phyloP scores from a whole-genome alignment of 2,888 invertebrate species.

The Acrobasis repandana region DNA sequence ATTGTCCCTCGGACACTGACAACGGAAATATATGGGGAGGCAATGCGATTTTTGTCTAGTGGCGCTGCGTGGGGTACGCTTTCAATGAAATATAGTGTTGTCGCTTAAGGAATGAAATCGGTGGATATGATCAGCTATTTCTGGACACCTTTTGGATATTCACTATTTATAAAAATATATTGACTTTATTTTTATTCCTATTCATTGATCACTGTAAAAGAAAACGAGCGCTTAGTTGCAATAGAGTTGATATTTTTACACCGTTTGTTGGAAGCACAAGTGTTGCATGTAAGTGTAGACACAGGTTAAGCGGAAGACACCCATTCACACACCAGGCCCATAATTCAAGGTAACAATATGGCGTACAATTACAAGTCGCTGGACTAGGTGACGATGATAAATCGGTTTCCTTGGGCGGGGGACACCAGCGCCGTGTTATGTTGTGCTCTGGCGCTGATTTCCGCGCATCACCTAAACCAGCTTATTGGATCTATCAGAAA shows the following conservation, averaged over 20 bases:
- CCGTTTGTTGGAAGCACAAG: background rate
- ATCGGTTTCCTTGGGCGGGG: slow-evolving; percentile 69
- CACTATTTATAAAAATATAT: background rate
- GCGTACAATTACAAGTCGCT: slow-evolving; percentile 76
- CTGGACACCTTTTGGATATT: slow-evolving; percentile 23
- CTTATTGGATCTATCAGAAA: slow-evolving; percentile 19
- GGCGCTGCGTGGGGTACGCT: slow-evolving; percentile 68
- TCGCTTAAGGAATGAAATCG: slow-evolving; percentile 27
- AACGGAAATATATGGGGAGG: slow-evolving; percentile 70
- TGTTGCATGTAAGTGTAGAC: slow-evolving; percentile 21
- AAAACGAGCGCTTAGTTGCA: background rate
- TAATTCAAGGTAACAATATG: slow-evolving; percentile 78
- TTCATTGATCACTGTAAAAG: background rate
- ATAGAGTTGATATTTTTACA: background rate
- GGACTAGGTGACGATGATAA: slow-evolving; percentile 76
- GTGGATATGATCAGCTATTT: slow-evolving; percentile 28
- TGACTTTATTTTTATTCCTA: slow-evolving; percentile 10
- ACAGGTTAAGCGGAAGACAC: slow-evolving; percentile 63
- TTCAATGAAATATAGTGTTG: slow-evolving; percentile 49
- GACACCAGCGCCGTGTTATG: slow-evolving; percentile 58
- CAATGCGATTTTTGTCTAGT: slow-evolving; percentile 78
- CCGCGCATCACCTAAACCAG: slow-evolving; percentile 34
- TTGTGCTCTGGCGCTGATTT: slow-evolving; percentile 44
- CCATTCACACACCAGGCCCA: slow-evolving; percentile 56
- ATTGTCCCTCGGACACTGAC: slow-evolving; percentile 67